Base-by-base conservation (phyloP, 2,797 vertebrate genomes). In the Thunnus albacares region DNA sequence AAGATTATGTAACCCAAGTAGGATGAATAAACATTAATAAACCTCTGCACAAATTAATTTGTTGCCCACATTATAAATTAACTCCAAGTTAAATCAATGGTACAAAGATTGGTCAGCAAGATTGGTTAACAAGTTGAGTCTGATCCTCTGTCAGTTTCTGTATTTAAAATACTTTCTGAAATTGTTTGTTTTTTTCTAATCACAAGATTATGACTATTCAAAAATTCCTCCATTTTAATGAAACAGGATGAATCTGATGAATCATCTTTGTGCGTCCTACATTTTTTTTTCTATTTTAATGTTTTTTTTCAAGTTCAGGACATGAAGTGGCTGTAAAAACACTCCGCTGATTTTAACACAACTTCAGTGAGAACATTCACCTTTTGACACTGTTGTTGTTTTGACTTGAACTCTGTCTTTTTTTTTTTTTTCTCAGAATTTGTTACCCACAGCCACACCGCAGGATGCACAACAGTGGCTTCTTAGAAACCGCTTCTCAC, bases 381-480 rank as follows among this genome's bases (percentile, higher is more conserved):
- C 33, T 28, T 24, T 38, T 11, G 26, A 49, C 56, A 66, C 15
- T 17, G 3, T 53, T 76, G 33, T 43, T 47, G 6, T 57, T 66
- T 65, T 41, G 35, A 53, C 15, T 3, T 24, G 1, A 7, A 0
- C 11, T 38, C 24, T 14, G 67, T 1, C 74, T 30, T 62, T 43
- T 15, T 58, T 47, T 61, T 49, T 89, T 38, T 30, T 90, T 10
- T 62, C 3, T 90, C 92, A 99, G 98, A 98, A 97, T 92, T 95
- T 99, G 90, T 94, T 99, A 90, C 97, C 97, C 80, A 96, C 96
- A 68, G 95, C 97, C 82, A 99, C 96, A 0, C 97, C 98, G 82
- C 98, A 98, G 93, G 98, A 99, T 56, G 97, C 97, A 66, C 98
- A 99, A 91, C 98, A 99, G 90, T 99, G 98, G 98, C 96, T 99